phyloP scores from a whole-genome alignment of 1,140 invertebrate species.

The Drosophila sturtevanti region DNA sequence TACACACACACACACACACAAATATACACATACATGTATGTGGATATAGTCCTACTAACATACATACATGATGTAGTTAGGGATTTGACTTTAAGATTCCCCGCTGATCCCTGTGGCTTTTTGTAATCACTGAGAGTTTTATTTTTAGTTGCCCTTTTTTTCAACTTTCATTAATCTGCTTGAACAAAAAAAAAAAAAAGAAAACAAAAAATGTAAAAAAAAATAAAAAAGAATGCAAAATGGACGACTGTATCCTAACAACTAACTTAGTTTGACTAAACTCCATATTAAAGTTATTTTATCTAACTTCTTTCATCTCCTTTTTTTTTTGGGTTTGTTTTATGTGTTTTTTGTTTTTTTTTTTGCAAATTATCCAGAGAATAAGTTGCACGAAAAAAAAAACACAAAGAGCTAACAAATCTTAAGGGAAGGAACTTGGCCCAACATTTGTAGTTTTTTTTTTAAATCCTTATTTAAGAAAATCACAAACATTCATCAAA shows the following conservation, averaged over 20 bases:
- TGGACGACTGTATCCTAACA: background rate
- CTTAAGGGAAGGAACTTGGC: too few relatives aligned
- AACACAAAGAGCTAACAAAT: too few relatives aligned
- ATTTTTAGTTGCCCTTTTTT: constrained; percentile 18
- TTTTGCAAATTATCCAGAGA: too few relatives aligned
- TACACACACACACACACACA: constrained; percentile 5
- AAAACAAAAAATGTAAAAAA: background rate
- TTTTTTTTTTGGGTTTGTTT: too few relatives aligned
- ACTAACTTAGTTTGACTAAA: background rate
- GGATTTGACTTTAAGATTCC: constrained; percentile 6
- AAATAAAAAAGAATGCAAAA: background rate
- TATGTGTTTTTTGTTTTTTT: too few relatives aligned
- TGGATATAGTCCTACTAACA: background rate
- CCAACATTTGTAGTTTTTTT: too few relatives aligned
- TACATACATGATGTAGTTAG: constrained; percentile 7
- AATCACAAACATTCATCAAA: too few relatives aligned
- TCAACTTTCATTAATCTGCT: background rate
- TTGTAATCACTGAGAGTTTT: constrained; percentile 35
- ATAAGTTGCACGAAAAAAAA: too few relatives aligned
- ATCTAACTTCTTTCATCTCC: too few relatives aligned
- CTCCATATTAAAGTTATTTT: background rate
- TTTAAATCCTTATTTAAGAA: too few relatives aligned
- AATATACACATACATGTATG: constrained; percentile 5
- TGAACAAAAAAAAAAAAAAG: background rate
- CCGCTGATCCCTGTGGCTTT: constrained; percentile 37